Base-by-base conservation (phyloP, 2,888 invertebrate species). In the Seladonia tumulorum region DNA sequence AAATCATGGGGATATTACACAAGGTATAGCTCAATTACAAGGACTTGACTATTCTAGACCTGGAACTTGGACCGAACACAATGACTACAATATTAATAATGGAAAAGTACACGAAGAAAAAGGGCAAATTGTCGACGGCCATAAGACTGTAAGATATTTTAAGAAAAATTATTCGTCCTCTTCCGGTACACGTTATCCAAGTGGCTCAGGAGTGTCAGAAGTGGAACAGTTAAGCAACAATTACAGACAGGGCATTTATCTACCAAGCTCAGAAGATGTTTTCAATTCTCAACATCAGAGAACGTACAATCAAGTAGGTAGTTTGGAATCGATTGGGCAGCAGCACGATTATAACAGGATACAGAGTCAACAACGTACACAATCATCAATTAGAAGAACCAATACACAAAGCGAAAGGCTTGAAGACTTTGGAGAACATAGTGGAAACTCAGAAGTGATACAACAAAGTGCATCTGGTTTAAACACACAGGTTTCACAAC, bases 1-100 rank as follows among this genome's bases (percentile, higher is more conserved):
- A 49, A 76, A 83, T 66, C 81, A 83, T 25, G 71, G 66, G 10
- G 77, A 22, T 68, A 83, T 88, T 57, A 73, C 75, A 25, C 83
- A 89, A 79, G 75, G 14, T 22, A 35, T 57, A 47, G 39, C 76
- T 29, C 82, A 71, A 66, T 76, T 88, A 18, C 80, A 89, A 39
- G 82, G 89, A 16, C 81, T 88, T 16, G 88, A 91, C 35, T 88
- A 89, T 47, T 68, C 88, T 0, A 91, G 88, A 63, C 93, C 93
- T n/a, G 94, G 93, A 25, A 94, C 89, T 39, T 94, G 94, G 94
- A 88, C 90, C 0, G 93, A 94, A 57, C 91, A 90, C 45, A 93
- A 94, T 77, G 89, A 92, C 16, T 94, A 92, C 75, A 85, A 86
- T n/a, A 90, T 92, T 4, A 89, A 93, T 49, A 89, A 90, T 74